Evolutionary conservation across 1,140 invertebrate genomes (phyloP).

Genomic region (Camponotus pennsylvanicus): DNA sequence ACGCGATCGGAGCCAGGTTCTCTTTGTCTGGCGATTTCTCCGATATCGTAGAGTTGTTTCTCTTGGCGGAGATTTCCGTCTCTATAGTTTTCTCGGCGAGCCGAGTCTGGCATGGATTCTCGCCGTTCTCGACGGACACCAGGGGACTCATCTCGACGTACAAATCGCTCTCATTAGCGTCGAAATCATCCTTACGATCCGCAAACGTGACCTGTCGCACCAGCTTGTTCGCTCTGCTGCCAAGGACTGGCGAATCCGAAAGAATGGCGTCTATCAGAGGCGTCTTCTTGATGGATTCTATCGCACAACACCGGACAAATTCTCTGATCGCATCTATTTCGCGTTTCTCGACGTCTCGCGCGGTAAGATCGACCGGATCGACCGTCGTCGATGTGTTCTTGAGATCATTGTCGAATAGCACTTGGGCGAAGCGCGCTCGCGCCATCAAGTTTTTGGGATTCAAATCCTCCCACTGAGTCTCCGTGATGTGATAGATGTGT

Average conservation of each 20-base stretch:
- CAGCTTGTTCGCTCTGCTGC: constrained; percentile 72
- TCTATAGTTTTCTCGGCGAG: neutral
- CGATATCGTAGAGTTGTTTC: constrained; percentile 78
- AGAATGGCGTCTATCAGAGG: constrained; percentile 81
- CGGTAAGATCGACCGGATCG: constrained; percentile 44
- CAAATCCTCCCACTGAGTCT: constrained; percentile 86
- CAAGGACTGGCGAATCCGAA: constrained; percentile 80
- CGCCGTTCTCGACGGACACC: constrained; percentile 67
- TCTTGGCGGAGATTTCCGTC: constrained; percentile 64
- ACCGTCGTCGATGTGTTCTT: constrained; percentile 67
- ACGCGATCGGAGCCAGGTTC: constrained; percentile 69
- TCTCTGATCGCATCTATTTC: constrained; percentile 79
- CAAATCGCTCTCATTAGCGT: constrained; percentile 77
- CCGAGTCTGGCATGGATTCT: neutral
- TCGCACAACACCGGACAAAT: constrained; percentile 71
- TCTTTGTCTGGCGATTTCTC: constrained; percentile 79
- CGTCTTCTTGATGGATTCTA: constrained; percentile 75
- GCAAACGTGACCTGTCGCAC: constrained; percentile 44
- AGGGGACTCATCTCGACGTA: constrained; percentile 81
- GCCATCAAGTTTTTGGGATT: constrained; percentile 83
- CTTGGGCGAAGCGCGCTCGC: constrained; percentile 78
- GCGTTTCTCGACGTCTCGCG: constrained; percentile 81
- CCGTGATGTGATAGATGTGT: constrained; percentile 87
- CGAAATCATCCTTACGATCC: constrained; percentile 43
- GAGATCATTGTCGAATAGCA: constrained; percentile 76